Base-by-base conservation (phyloP, 2,113 vertebrate species). In the Gadus macrocephalus region DNA sequence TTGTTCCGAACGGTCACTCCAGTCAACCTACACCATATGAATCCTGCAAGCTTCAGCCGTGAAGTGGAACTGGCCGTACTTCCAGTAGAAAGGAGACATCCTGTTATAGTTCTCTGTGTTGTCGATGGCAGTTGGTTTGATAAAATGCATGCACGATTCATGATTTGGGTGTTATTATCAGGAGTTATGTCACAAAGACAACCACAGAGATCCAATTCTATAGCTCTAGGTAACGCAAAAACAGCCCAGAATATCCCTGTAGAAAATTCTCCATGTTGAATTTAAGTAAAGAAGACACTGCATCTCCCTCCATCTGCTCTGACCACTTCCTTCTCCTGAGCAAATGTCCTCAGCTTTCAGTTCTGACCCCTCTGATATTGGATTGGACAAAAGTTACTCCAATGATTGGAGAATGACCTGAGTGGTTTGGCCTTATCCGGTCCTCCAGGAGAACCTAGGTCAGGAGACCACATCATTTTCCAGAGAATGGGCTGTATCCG, bases 11-110 rank as follows among this genome's bases (percentile, higher is more conserved):
- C 17, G 35, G 38, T 62, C 66, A 53, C 62, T 25, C 27, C 19
- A 19, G 77, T 76, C 76, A 75, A 69, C 72, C 76, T 74, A 78
- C 74, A 67, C 75, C 67, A 19, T 71, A 78, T 71, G 25, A 70
- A 80, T 71, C 63, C 64, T 73, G 68, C 5, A 74, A 67, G 77
- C 76, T 78, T 77, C 69, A 70, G 73, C 73, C 76, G 74, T 75
- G 79, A 79, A 78, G 79, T 82, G 76, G 78, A 86, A 83, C 81
- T 64, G 38, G 70, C 17, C 28, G 78, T 58, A 72, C 67, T 69
- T 72, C 76, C 69, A 81, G 72, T 75, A 19, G 70, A 28, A 25
- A 49, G 42, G 38, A 68, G 68, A 62, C 25, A 53, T 75, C 74
- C 42, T 66, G 62, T 64, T 64, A 58, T 35, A 31, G 66, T 77